Conservation (phyloP, 2,797 vertebrate genomes). For the Danionella dracula region DNA sequence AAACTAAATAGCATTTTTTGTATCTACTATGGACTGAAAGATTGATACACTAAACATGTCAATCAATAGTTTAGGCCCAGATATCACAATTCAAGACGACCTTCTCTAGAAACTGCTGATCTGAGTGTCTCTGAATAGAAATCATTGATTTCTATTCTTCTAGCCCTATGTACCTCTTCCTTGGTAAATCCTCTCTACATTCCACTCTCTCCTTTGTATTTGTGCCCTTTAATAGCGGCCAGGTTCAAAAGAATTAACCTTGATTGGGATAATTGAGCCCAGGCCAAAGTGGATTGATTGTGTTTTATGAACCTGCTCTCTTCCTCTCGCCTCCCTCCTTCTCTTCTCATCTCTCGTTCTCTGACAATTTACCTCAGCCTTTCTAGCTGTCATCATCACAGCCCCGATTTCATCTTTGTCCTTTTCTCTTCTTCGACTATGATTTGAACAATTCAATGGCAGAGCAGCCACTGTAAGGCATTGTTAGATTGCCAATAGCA, state of each 20-base stretch:
- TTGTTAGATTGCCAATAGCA: slow-evolving; percentile 20
- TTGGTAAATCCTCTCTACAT: slow-evolving; percentile 37
- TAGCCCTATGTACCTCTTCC: slow-evolving; percentile 34
- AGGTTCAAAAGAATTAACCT: slow-evolving; percentile 53
- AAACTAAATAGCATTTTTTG: too few species aligned
- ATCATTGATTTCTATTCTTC: slow-evolving; percentile 48
- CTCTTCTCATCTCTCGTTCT: slow-evolving; percentile 25
- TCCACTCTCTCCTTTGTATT: slow-evolving; percentile 38
- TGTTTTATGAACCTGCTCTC: slow-evolving; percentile 51
- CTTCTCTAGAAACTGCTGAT: slow-evolving; percentile 15
- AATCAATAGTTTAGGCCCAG: slow-evolving; percentile 26
- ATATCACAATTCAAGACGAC: slow-evolving; percentile 9
- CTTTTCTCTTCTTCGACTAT: slow-evolving; percentile 30
- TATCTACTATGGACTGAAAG: background rate
- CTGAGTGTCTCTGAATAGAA: slow-evolving; percentile 35
- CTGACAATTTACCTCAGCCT: slow-evolving; percentile 40
- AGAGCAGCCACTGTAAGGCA: slow-evolving; percentile 18
- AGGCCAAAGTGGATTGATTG: slow-evolving; percentile 52
- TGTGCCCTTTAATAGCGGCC: slow-evolving; percentile 45
- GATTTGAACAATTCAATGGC: slow-evolving; percentile 31
- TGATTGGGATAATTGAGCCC: slow-evolving; percentile 53
- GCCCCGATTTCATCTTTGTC: slow-evolving; percentile 28
- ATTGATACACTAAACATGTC: background rate
- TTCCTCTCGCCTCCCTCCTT: slow-evolving; percentile 23
- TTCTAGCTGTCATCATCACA: slow-evolving; percentile 32